phyloP scores from a whole-genome alignment of 30 jellyfish, hydroid and myxozoan genomes.

The Aurelia aurita region DNA sequence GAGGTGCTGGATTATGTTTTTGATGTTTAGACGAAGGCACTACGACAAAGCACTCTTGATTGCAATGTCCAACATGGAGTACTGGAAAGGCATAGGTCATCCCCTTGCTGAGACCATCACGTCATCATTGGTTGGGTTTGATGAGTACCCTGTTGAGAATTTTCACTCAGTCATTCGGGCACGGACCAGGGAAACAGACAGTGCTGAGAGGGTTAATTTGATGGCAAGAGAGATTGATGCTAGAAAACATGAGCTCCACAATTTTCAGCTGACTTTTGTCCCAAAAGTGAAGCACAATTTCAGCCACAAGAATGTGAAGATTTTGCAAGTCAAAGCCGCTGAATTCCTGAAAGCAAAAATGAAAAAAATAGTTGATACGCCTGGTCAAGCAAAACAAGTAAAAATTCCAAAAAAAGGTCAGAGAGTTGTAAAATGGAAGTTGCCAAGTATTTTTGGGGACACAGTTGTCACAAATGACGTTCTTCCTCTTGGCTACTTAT shows the following conservation, averaged over 20 bases:
- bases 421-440: conserved; percentile 7
- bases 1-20: conserved; percentile 27
- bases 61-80: conserved; percentile 1
- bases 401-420: background rate
- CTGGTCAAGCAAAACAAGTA: conserved; percentile 2
- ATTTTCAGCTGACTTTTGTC: background rate
- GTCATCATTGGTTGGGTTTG: conserved; percentile 1
- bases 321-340: conserved; percentile 17
- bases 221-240: conserved; percentile 1
- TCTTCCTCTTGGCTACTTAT: conserved; percentile 14
- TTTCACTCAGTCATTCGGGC: conserved; percentile 19
- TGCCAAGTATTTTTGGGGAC: conserved; percentile 5
- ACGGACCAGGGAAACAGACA: conserved; percentile 16
- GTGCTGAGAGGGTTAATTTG: background rate
- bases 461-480: conserved; percentile 2
- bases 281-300: background rate
- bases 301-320: background rate
- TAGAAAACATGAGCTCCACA: background rate
- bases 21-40: conserved; percentile 13
- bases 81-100: conserved; percentile 19
- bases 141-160: conserved; percentile 17
- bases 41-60: conserved; percentile 21
- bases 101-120: conserved; percentile 8
- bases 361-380: background rate
- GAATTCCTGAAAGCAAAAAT: background rate